phyloP scores from a whole-genome alignment of 2,888 invertebrate species.

The Plutella xylostella region DNA sequence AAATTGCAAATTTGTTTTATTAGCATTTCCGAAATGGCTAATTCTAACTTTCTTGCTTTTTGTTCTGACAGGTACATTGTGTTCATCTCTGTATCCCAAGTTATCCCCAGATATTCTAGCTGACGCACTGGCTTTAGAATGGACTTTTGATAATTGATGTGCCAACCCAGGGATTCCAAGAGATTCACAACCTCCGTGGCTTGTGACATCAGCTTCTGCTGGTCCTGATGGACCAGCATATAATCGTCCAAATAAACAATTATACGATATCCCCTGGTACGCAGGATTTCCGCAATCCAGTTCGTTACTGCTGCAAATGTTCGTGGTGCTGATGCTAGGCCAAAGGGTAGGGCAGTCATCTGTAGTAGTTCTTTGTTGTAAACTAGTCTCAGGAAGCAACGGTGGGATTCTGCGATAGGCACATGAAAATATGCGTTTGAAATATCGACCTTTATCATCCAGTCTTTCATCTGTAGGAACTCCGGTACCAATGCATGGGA shows the following conservation, averaged over 20 bases:
- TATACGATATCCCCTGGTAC: slow-evolving; percentile 12
- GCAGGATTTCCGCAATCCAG: slow-evolving; percentile 16
- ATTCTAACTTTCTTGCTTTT: slow-evolving; percentile 4
- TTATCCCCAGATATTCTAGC: slow-evolving; percentile 13
- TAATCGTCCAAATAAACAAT: slow-evolving; percentile 22
- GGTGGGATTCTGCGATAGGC: not conserved
- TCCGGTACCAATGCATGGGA: slow-evolving; percentile 14
- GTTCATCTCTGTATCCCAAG: slow-evolving; percentile 8
- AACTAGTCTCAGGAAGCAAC: not conserved
- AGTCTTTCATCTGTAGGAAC: slow-evolving; percentile 15
- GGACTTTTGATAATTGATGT: slow-evolving; percentile 17
- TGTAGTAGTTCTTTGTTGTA: slow-evolving; percentile 1
- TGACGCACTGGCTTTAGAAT: slow-evolving; percentile 12
- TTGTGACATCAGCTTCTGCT: slow-evolving; percentile 5
- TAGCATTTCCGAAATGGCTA: not conserved
- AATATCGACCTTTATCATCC: slow-evolving; percentile 9
- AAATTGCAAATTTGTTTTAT: slow-evolving; percentile 8
- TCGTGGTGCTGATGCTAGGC: not conserved
- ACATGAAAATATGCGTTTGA: slow-evolving; percentile 9
- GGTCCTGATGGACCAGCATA: slow-evolving; percentile 14
- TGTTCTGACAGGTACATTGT: not conserved
- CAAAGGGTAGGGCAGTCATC: slow-evolving; percentile 1
- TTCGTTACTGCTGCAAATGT: slow-evolving; percentile 9
- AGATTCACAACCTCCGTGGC: slow-evolving; percentile 11
- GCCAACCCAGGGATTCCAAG: slow-evolving; percentile 17